Evolutionary conservation across 2,797 vertebrate genomes (phyloP), one percentile per base, ranked within the genome.

Genomic region (Acanthurus tractus): DNA sequence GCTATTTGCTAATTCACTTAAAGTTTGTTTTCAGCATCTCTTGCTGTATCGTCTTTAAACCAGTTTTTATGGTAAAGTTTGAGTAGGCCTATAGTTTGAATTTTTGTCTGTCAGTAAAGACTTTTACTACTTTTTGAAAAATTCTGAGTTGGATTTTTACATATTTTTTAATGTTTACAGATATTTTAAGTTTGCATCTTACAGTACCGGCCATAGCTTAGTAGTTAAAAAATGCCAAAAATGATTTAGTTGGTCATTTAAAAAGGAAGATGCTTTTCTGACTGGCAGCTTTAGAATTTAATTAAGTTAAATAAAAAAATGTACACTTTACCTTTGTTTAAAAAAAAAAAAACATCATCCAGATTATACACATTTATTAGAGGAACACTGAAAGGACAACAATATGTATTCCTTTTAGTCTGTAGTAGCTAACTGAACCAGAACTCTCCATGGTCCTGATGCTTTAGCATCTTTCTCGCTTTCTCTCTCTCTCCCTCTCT

Each of bases 361-460:
- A 49, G 6, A 48, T n/a, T 18, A 17, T 1, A 38, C 44, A 1
- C 3, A 2, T 18, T 52, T 23, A 22, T 1, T 34, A 34, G 7
- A 34, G 29, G 29, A 34, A 34, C 29, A 34, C 29, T 34, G 29
- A 34, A 34, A 34, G 29, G 29, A 34, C 5, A 5, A 34, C 54
- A 11, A 12, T 29, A 48, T 64, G 9, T 56, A n/a, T 36, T 69
- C 4, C 55, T 8, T 73, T 15, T 17, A 18, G 12, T 11, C 25
- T 44, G 1, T 4, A 20, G 3, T 29, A 13, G 25, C 38, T n/a
- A n/a, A 17, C 8, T 29, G 40, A 56, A 44, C 8, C 29, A 36
- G 86, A 86, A 18, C 87, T 90, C 69, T 87, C 89, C 81, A 8
- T 83, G 83, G 89, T 85, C 3, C 84, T 93, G 84, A 86, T 87